Conservation (phyloP, 2,113 vertebrate genomes). For the Charadrius vociferus region DNA sequence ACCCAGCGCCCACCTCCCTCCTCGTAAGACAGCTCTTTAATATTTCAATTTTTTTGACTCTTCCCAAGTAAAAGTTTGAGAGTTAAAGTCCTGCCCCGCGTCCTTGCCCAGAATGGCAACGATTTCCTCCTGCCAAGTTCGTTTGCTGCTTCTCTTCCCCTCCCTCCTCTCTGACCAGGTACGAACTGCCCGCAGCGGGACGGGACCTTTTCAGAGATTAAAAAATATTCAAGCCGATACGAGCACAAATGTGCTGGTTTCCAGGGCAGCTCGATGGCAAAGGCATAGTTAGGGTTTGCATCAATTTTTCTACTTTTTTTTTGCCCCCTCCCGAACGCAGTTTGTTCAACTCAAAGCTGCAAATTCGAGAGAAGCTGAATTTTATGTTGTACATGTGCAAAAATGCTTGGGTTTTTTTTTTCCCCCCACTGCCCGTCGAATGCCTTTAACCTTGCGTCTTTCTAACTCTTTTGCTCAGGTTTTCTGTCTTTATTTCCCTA, state of each 20-base stretch:
- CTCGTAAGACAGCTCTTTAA: neutral
- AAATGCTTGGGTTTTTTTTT: neutral
- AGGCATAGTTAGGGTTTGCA: neutral
- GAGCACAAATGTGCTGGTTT: neutral
- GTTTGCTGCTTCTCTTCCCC: neutral
- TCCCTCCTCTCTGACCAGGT: neutral
- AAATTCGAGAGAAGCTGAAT: neutral
- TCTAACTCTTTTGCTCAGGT: neutral
- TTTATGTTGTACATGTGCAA: neutral
- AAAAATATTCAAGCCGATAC: neutral
- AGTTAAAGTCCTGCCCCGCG: neutral
- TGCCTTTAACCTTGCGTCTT: neutral
- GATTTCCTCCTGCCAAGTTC: neutral
- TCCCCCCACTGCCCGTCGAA: neutral
- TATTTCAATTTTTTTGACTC: neutral
- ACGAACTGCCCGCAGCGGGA: neutral
- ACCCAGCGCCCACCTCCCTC: neutral
- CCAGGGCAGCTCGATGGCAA: neutral
- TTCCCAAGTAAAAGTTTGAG: neutral
- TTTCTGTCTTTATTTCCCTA: neutral
- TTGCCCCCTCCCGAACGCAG: rapidly evolving
- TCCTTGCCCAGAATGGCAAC: neutral
- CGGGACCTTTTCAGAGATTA: neutral
- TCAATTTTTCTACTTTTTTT: neutral
- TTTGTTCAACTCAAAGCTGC: neutral